Percentiles rank a stretch among this genome's conserved stretches.
Evolutionary conservation across 2,888 invertebrate genomes (phyloP).

Genomic region (Eupithecia subumbrata): DNA sequence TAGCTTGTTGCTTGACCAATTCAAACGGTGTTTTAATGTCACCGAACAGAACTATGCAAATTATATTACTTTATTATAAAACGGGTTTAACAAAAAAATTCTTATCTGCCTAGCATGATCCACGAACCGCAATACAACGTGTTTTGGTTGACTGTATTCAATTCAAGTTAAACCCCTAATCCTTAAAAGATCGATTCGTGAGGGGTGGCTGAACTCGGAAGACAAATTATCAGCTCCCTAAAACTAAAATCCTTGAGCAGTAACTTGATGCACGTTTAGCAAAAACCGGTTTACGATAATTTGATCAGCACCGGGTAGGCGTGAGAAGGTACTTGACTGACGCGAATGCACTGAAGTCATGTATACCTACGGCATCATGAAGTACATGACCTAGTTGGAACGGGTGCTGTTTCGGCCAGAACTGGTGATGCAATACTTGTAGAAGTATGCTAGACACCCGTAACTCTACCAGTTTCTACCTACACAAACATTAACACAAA

Average conservation of each 20-base stretch:
- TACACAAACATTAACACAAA: conserved; percentile 54
- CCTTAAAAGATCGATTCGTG: conserved; percentile 28
- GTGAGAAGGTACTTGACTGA: conserved; percentile 49
- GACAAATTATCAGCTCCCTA: conserved; percentile 1
- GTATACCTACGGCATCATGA: conserved; percentile 61
- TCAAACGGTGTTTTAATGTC: conserved; percentile 25
- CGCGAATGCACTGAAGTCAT: conserved; percentile 64
- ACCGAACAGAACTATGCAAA: conserved; percentile 34
- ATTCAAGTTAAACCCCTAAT: conserved; percentile 16
- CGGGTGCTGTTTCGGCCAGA: conserved; percentile 65
- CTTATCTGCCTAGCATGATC: conserved; percentile 9
- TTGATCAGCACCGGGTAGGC: conserved; percentile 60
- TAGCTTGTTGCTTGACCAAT: conserved; percentile 26
- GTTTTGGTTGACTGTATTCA: conserved; percentile 9
- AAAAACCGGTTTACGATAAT: conserved; percentile 69
- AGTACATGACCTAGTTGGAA: conserved; percentile 77
- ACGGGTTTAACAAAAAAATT: conserved; percentile 9
- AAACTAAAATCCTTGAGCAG: conserved; percentile 28
- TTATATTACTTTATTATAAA: conserved; percentile 13
- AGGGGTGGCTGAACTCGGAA: conserved; percentile 25
- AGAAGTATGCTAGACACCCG: conserved; percentile 1
- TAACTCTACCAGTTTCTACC: conserved; percentile 18
- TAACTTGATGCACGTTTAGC: conserved; percentile 43
- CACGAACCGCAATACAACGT: conserved; percentile 18
- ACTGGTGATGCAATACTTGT: conserved; percentile 64